Evolutionary conservation across 1,140 invertebrate genomes (phyloP).

Genomic region (Spodoptera litura): DNA sequence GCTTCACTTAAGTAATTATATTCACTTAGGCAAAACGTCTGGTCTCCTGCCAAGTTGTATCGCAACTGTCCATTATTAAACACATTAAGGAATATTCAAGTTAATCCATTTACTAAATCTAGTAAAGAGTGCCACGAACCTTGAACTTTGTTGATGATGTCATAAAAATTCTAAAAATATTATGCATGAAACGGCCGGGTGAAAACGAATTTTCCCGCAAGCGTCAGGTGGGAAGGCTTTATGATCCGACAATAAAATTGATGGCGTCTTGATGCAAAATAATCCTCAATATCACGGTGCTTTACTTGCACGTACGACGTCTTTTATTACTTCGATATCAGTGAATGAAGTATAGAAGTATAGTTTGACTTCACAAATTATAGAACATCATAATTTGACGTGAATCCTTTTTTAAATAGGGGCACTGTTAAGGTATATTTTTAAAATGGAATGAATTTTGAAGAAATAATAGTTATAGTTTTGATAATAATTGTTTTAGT

Average conservation of each 20-base stretch:
- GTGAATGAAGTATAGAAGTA: background rate
- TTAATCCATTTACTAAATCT: conserved; percentile 45
- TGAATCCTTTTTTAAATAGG: no score
- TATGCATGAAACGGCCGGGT: conserved; percentile 17
- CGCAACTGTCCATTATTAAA: conserved; percentile 46
- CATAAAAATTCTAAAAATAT: conserved; percentile 41
- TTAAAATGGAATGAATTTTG: no score
- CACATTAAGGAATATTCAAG: conserved; percentile 39
- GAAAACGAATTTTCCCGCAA: conserved; percentile 49
- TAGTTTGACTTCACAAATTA: background rate
- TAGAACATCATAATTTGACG: no score
- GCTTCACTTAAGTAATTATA: conserved; percentile 46
- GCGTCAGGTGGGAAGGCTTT: conserved; percentile 55
- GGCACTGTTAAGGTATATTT: no score
- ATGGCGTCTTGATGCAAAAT: conserved; percentile 65
- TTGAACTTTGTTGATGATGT: conserved; percentile 45
- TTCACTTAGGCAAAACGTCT: conserved; percentile 38
- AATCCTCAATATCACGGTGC: conserved; percentile 73
- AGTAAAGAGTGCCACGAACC: conserved; percentile 21
- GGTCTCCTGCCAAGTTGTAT: conserved; percentile 50
- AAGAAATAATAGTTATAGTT: no score
- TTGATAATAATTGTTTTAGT: no score
- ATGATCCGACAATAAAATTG: conserved; percentile 64
- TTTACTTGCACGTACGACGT: conserved; percentile 53
- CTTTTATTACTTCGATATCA: conserved; percentile 22